Percentiles rank a stretch among this genome's conserved stretches.
Conservation (phyloP, 1,140 invertebrate species). For the Caenorhabditis briggsae region DNA sequence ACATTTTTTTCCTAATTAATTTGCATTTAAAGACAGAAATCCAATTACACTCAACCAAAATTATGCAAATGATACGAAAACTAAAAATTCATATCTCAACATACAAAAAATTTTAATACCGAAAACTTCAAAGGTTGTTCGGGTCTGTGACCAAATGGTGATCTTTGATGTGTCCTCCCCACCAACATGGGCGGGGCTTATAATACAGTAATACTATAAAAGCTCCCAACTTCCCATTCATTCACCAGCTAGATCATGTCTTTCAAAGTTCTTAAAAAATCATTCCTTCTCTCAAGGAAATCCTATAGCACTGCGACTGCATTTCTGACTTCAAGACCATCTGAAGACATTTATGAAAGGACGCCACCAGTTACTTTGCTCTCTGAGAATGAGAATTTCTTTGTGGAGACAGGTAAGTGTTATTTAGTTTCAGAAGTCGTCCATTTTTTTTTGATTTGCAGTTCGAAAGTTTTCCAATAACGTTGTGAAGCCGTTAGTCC, state of each 20-base stretch:
- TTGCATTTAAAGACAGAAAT: too few species aligned
- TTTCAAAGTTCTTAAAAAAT: too few species aligned
- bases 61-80: too few species aligned
- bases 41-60: too few species aligned
- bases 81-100: too few species aligned
- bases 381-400: background rate
- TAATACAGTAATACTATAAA: conserved; percentile 5
- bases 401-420: background rate
- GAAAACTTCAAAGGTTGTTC: too few species aligned
- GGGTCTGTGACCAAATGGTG: conserved; percentile 19
- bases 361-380: background rate
- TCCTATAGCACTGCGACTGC: conserved; percentile 17
- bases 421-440: background rate
- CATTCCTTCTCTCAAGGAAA: too few species aligned
- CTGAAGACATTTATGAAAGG: background rate
- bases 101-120: too few species aligned
- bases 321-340: background rate
- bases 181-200: background rate
- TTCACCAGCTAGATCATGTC: background rate
- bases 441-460: conserved; percentile 79
- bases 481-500: conserved; percentile 88
- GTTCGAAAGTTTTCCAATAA: conserved; percentile 89
- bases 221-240: background rate
- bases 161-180: background rate
- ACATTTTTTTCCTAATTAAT: too few species aligned